These are phyloP conservation scores for Xiphias gladius DNA, from an alignment of 2,113 vertebrate genomes.

Conservation along the genomic window DNA sequence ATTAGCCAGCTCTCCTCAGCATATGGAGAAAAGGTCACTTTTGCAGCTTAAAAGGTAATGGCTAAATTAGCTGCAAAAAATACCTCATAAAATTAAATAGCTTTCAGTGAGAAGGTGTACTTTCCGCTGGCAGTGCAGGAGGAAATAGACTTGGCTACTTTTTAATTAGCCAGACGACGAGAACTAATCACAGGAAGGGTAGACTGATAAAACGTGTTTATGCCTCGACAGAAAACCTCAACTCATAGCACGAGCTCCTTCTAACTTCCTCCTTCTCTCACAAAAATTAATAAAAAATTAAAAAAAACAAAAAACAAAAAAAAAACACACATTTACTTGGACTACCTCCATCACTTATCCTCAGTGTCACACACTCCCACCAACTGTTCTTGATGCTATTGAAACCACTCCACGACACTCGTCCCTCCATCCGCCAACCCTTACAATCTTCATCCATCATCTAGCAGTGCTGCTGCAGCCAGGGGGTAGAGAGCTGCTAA, in stretches of 20 bases:
- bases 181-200: conserved; percentile 60
- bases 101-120: conserved; percentile 52
- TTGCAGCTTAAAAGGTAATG: conserved; percentile 65
- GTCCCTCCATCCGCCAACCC: conserved; percentile 54
- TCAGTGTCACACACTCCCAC: conserved; percentile 16
- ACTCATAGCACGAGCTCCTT: conserved; percentile 39
- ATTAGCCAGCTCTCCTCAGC: conserved; percentile 55
- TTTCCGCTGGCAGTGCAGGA: conserved; percentile 50
- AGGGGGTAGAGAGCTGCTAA: conserved; percentile 70
- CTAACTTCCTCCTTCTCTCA: conserved; percentile 13
- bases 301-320: no score
- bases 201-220: conserved; percentile 48
- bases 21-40: conserved; percentile 73
- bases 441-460: conserved; percentile 74
- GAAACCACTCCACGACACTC: conserved; percentile 63
- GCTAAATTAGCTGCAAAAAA: conserved; percentile 73
- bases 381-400: conserved; percentile 53
- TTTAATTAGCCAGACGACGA: conserved; percentile 64
- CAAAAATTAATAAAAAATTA: conserved; percentile 41
- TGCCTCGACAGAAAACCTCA: conserved; percentile 33
- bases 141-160: conserved; percentile 68
- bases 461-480: conserved; percentile 68
- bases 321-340: conserved; percentile 21
- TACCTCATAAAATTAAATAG: conserved; percentile 70
- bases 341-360: conserved; percentile 23